Conservation (phyloP, 2,888 invertebrate genomes). For the Andrena hattorfiana region DNA sequence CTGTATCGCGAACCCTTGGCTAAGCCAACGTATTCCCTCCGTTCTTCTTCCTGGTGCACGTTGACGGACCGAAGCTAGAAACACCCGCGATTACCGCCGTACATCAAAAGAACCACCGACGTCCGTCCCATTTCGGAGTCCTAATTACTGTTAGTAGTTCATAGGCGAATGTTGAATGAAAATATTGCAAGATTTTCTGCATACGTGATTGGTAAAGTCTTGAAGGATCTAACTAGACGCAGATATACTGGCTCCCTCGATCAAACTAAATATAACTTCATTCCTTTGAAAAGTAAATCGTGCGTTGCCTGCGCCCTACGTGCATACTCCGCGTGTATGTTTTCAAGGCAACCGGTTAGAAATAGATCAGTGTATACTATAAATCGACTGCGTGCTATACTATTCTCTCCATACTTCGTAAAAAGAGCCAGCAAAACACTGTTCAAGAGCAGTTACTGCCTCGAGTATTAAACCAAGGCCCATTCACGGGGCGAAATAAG, state of each 20-base stretch:
- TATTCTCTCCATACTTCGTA: neutral
- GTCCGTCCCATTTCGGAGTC: neutral
- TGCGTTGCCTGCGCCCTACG: slow-evolving; percentile 29
- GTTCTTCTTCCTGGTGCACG: slow-evolving; percentile 3
- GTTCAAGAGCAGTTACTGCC: neutral
- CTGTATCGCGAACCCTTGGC: slow-evolving; percentile 15
- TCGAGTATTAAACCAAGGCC: slow-evolving; percentile 43
- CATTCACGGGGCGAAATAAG: slow-evolving; percentile 60
- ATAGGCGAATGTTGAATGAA: neutral
- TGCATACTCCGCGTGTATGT: slow-evolving; percentile 27
- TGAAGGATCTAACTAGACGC: no score
- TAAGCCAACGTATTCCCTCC: slow-evolving; percentile 28
- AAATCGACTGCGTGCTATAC: neutral
- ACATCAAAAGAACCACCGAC: slow-evolving; percentile 57
- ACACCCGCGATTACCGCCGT: slow-evolving; percentile 63
- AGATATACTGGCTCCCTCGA: slow-evolving; percentile 10
- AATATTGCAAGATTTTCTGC: no score
- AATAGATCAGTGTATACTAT: slow-evolving; percentile 15
- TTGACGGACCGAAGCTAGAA: slow-evolving; percentile 40
- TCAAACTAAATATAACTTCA: slow-evolving; percentile 40
- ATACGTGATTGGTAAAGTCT: no score
- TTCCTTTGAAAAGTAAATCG: slow-evolving; percentile 20
- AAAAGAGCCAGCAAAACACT: neutral
- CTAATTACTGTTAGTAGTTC: neutral
- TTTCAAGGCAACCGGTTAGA: slow-evolving; percentile 38